phyloP scores from a whole-genome alignment of 2,888 invertebrate species.

The Brenthis hecate region DNA sequence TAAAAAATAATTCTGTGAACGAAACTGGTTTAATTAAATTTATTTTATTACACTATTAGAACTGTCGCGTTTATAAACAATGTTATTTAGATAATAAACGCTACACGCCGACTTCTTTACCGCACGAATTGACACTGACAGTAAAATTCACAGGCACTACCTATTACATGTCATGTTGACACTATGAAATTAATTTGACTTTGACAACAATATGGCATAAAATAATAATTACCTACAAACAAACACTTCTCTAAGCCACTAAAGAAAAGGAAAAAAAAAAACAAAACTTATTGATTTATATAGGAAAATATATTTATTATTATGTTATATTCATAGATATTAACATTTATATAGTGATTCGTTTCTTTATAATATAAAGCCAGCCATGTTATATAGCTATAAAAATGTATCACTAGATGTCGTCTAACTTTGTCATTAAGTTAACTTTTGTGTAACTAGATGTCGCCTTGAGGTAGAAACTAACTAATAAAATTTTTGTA shows the following conservation, averaged over 20 bases:
- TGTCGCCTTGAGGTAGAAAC: not conserved
- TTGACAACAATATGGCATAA: constrained; percentile 2
- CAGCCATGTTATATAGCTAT: not conserved
- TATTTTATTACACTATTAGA: constrained; percentile 25
- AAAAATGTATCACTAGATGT: constrained; percentile 1
- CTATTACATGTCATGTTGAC: constrained; percentile 7
- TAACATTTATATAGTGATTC: no score
- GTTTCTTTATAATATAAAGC: not conserved
- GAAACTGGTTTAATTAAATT: constrained; percentile 8
- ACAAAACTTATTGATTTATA: not conserved
- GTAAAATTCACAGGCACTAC: constrained; percentile 21
- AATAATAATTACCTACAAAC: not conserved
- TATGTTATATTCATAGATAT: no score
- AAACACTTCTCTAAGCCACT: not conserved
- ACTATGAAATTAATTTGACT: constrained; percentile 9
- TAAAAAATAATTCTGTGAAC: constrained; percentile 4
- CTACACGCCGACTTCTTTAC: constrained; percentile 39
- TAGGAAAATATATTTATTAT: no score
- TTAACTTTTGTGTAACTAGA: not conserved
- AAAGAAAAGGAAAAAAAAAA: not conserved
- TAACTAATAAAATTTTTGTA: not conserved
- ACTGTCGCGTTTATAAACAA: constrained; percentile 43
- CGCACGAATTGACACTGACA: constrained; percentile 47
- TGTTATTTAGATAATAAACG: constrained; percentile 35
- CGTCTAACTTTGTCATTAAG: not conserved